phyloP scores from a whole-genome alignment of 2,113 vertebrate genomes.

The Archilochus colubris region DNA sequence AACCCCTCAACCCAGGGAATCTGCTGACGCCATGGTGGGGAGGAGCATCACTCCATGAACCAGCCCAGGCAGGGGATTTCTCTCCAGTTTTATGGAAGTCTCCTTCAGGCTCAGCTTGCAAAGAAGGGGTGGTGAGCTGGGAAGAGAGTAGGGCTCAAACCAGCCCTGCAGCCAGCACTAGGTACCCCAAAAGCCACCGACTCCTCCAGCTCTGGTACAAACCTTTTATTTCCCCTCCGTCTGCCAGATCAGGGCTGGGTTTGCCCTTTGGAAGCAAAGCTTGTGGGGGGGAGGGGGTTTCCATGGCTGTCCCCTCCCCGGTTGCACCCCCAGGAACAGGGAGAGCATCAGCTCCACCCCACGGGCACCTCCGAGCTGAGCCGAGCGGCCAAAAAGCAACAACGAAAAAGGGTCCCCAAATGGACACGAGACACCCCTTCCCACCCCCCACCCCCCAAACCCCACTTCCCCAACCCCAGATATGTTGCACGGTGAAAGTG shows the following conservation, averaged over 20 bases:
- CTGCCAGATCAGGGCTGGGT: neutral
- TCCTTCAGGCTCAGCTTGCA: neutral
- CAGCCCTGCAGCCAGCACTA: fast-evolving
- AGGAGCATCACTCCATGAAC: fast-evolving
- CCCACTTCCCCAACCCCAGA: neutral
- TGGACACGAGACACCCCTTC: neutral
- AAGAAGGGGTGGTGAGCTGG: fast-evolving
- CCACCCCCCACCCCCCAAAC: neutral
- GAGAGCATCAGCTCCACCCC: neutral
- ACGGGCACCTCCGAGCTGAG: neutral
- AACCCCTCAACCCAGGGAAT: fast-evolving
- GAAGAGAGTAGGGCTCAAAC: fast-evolving
- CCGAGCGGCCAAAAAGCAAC: neutral
- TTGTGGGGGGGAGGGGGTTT: neutral
- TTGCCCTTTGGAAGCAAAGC: neutral
- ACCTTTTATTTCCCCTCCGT: slow-evolving; percentile 42
- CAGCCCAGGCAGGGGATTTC: neutral
- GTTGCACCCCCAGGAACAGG: neutral
- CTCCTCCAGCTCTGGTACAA: neutral
- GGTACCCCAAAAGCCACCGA: neutral
- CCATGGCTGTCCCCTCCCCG: fast-evolving
- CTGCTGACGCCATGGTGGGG: fast-evolving
- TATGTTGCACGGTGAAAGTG: neutral
- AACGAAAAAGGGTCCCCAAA: neutral
- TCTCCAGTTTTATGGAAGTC: fast-evolving